Base-by-base conservation (phyloP, 2,113 vertebrate species). In the Bujurquina vittata region DNA sequence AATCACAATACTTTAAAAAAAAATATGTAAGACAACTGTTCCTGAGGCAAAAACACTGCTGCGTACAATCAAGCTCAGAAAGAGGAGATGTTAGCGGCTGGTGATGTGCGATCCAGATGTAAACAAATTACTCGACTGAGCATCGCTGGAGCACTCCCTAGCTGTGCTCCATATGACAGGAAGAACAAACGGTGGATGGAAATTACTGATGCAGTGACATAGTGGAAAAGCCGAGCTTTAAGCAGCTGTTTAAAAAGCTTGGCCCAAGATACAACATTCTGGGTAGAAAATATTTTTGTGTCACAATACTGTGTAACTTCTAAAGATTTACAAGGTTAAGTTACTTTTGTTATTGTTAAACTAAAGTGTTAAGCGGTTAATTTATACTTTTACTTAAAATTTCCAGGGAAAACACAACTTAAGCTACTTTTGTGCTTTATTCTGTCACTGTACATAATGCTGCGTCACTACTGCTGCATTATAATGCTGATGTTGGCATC, bases 71-170 rank as follows among this genome's bases (percentile, higher is more conserved):
- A 29, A 15, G 40, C 22, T 49, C 46, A 40, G 18, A 49, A 69
- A 29, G 63, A 29, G 22, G 63, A 69, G 15, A 69, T 40, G 18
- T 37, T 29, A 49, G 63, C 63, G 49, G 63, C 63, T 49, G 63
- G 9, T 69, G 63, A 69, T 69, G 63, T 17, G 63, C 46, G 40
- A 49, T 23, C 63, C 63, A 69, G 63, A 69, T 69, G 63, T 69
- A 69, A 49, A 69, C 40, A 69, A 69, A 69, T 69, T 40, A 49
- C 63, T 69, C 63, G 40, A 69, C 63, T 3, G 40, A 69, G 63
- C 63, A 49, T 29, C 18, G 63, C 40, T 69, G 63, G 40, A 69
- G 40, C 15, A 69, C 40, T 69, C 63, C 26, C 18, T 69, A 69
- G 23, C 63, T 69, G 63, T 22, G 26, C 9, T 40, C 63, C 40